Evolutionary conservation across 2,888 invertebrate species (phyloP).

Genomic region (Stenchaetothrips biformis): DNA sequence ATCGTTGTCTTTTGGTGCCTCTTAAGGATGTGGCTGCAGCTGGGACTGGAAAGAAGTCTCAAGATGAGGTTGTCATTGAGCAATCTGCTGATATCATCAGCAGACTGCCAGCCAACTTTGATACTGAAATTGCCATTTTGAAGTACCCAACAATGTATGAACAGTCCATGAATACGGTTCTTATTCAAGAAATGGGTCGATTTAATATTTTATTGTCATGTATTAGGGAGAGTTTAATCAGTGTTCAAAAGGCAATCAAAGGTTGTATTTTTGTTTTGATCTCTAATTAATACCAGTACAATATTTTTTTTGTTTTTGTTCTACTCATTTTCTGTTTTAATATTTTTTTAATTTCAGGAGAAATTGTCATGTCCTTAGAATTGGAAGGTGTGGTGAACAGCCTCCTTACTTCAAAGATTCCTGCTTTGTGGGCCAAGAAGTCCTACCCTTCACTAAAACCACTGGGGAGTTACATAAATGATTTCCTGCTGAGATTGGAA

Average conservation of each 20-base stretch:
- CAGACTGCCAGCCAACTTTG: constrained; percentile 68
- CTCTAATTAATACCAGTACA: neutral
- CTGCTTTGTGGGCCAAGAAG: constrained; percentile 73
- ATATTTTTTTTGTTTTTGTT: constrained; percentile 15
- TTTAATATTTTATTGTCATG: constrained; percentile 69
- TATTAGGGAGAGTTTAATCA: constrained; percentile 69
- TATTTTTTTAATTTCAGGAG: constrained; percentile 53
- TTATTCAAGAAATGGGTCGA: constrained; percentile 79
- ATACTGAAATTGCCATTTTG: constrained; percentile 59
- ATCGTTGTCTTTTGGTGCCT: constrained; percentile 20
- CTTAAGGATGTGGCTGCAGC: constrained; percentile 58
- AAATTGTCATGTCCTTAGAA: constrained; percentile 78
- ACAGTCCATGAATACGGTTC: constrained; percentile 92
- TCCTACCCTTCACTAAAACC: constrained; percentile 92
- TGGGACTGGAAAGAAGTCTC: constrained; percentile 59
- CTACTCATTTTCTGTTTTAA: neutral
- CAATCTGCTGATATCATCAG: constrained; percentile 73
- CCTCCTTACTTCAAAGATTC: constrained; percentile 77
- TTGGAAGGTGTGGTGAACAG: constrained; percentile 81
- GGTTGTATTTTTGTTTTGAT: constrained; percentile 50
- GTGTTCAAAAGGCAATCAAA: constrained; percentile 81
- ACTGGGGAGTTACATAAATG: constrained; percentile 77
- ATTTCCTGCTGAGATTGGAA: constrained; percentile 74
- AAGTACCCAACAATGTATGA: constrained; percentile 70
- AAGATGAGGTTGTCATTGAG: constrained; percentile 73